Percentiles rank a stretch among this genome's conserved stretches.
Conservation (phyloP, 2,113 vertebrate genomes). For the Chionis minor region DNA sequence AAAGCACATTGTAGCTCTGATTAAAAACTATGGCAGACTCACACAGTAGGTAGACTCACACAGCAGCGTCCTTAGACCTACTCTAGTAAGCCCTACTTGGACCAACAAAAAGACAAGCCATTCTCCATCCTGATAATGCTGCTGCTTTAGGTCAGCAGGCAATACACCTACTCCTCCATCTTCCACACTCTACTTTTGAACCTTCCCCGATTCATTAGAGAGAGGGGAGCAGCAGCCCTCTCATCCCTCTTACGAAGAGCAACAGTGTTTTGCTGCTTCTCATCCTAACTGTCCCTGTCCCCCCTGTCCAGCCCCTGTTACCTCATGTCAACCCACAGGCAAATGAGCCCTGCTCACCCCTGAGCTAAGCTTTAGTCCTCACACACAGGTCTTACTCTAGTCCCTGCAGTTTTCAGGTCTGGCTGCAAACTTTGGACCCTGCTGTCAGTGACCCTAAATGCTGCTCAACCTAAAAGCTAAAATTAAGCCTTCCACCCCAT, state of each 20-base stretch:
- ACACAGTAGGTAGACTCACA: neutral
- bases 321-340: rapidly evolving
- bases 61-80: neutral
- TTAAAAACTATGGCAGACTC: neutral
- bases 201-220: neutral
- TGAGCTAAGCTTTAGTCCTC: neutral
- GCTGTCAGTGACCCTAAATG: neutral
- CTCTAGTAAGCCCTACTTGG: neutral
- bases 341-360: neutral
- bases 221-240: neutral
- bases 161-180: neutral
- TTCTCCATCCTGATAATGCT: neutral
- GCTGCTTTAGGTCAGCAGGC: neutral
- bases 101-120: neutral
- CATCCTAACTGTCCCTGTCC: rapidly evolving
- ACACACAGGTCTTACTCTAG: neutral
- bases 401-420: neutral
- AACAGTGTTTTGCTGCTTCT: neutral
- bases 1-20: neutral
- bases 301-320: neutral
- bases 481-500: neutral
- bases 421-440: neutral
- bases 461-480: neutral
- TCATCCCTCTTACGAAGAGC: neutral
- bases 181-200: neutral